Percentiles rank a stretch among this genome's conserved stretches.
phyloP scores from a whole-genome alignment of 2,797 vertebrate genomes.

The Sebastes iracundus region DNA sequence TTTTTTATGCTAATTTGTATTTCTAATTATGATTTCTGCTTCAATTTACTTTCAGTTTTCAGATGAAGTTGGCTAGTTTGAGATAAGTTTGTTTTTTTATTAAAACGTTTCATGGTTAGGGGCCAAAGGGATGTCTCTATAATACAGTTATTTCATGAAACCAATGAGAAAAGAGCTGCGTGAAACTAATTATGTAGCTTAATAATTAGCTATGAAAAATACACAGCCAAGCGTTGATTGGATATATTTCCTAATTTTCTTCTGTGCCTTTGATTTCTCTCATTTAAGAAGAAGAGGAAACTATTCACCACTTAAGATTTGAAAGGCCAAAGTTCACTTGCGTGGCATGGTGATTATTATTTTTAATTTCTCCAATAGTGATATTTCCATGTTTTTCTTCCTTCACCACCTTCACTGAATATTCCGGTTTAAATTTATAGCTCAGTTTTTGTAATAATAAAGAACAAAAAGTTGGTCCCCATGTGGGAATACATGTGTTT shows the following conservation, averaged over 20 bases:
- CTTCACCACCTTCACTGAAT: neutral
- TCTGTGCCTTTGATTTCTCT: neutral
- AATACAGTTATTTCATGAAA: neutral
- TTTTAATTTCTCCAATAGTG: neutral
- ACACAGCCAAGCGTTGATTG: neutral
- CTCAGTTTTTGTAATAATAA: neutral
- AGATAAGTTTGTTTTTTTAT: slow-evolving; percentile 4
- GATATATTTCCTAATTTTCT: neutral
- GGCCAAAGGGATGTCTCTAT: neutral
- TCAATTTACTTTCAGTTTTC: slow-evolving; percentile 12
- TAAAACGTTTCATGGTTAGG: slow-evolving; percentile 26
- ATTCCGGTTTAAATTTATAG: neutral
- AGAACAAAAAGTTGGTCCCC: neutral
- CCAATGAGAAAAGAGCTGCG: neutral
- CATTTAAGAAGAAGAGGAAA: neutral
- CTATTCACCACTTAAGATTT: neutral
- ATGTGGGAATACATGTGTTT: neutral
- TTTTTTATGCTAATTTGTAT: slow-evolving; percentile 10
- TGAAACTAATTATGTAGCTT: slow-evolving; percentile 5
- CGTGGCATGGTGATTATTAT: neutral
- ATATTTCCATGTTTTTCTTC: neutral
- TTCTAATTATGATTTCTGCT: slow-evolving; percentile 36
- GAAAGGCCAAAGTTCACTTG: neutral
- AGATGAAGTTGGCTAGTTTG: slow-evolving; percentile 3
- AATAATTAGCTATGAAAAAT: slow-evolving; percentile 13